Evolutionary conservation across 2,113 vertebrate species (phyloP).

Genomic region (Phodopus roborovskii): DNA sequence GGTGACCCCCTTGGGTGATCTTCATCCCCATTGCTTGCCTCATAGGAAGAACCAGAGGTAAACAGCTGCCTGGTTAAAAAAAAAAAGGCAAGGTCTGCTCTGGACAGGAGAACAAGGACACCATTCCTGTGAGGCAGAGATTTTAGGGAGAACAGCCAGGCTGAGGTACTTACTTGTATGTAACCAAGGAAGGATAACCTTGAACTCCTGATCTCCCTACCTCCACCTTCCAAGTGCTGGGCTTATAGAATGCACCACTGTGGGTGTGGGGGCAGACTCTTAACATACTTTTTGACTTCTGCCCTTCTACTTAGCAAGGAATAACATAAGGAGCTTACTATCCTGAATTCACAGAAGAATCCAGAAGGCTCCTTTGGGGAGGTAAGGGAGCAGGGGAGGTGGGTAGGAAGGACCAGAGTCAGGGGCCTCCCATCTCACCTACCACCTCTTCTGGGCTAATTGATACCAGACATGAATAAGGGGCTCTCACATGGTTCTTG

Average conservation of each 20-base stretch:
- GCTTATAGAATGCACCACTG: background rate
- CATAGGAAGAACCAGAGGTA: conserved; percentile 54
- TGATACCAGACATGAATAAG: conserved; percentile 64
- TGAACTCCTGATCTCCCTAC: background rate
- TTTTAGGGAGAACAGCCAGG: background rate
- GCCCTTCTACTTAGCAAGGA: background rate
- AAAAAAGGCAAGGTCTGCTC: background rate
- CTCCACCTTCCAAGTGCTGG: background rate
- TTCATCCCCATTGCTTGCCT: background rate
- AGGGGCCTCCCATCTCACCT: background rate
- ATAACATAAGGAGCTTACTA: background rate
- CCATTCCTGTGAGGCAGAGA: background rate
- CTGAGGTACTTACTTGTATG: background rate
- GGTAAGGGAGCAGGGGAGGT: background rate
- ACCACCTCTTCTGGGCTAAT: conserved; percentile 31
- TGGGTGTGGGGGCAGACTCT: background rate
- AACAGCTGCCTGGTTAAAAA: conserved; percentile 71
- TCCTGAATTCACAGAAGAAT: background rate
- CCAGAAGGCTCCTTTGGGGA: background rate
- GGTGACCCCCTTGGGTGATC: conserved; percentile 76
- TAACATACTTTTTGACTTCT: background rate
- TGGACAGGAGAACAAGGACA: background rate
- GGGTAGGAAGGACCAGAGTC: background rate
- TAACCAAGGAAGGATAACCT: background rate
- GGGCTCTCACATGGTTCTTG: conserved; percentile 35